These are phyloP conservation scores for Heliothis virescens DNA, from an alignment of 1,140 invertebrate species.

Conservation along the genomic window DNA sequence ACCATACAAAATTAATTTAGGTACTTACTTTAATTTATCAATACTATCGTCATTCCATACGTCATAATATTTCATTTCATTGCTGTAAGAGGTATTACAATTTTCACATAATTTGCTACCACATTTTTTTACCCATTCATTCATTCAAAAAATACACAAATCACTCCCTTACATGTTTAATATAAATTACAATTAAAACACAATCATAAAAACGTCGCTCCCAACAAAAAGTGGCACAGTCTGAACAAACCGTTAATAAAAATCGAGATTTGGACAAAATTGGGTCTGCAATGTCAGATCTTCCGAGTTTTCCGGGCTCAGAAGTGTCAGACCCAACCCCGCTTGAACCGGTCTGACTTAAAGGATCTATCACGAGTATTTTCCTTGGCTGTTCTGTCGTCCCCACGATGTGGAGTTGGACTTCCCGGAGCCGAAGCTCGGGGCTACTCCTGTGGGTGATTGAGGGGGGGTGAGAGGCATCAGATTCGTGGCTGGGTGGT, in stretches of 20 bases:
- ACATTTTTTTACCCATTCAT: too few species aligned
- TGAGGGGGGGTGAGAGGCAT: slow-evolving; percentile 71
- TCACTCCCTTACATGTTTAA: not conserved
- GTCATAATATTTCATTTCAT: too few species aligned
- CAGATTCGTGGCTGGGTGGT: slow-evolving; percentile 79
- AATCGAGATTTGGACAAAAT: slow-evolving; percentile 1
- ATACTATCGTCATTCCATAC: too few species aligned
- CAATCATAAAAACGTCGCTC: not conserved
- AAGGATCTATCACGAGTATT: slow-evolving; percentile 62
- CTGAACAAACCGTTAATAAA: slow-evolving; percentile 21
- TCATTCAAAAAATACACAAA: too few species aligned
- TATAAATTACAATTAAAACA: not conserved
- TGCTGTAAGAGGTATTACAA: too few species aligned
- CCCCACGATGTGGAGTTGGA: slow-evolving; percentile 57
- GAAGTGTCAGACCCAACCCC: not conserved
- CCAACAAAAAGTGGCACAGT: slow-evolving; percentile 7
- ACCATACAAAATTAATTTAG: too few species aligned
- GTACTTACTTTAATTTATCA: too few species aligned
- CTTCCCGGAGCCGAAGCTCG: slow-evolving; percentile 54
- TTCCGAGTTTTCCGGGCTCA: not conserved
- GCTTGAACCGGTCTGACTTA: not conserved
- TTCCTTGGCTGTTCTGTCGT: slow-evolving; percentile 73
- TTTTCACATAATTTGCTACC: too few species aligned
- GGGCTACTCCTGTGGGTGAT: slow-evolving; percentile 66
- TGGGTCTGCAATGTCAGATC: slow-evolving; percentile 13